Percentiles rank a stretch among this genome's conserved stretches.
These are phyloP conservation scores for Cariama cristata DNA, from an alignment of 2,113 vertebrate species.

Conservation along the genomic window DNA sequence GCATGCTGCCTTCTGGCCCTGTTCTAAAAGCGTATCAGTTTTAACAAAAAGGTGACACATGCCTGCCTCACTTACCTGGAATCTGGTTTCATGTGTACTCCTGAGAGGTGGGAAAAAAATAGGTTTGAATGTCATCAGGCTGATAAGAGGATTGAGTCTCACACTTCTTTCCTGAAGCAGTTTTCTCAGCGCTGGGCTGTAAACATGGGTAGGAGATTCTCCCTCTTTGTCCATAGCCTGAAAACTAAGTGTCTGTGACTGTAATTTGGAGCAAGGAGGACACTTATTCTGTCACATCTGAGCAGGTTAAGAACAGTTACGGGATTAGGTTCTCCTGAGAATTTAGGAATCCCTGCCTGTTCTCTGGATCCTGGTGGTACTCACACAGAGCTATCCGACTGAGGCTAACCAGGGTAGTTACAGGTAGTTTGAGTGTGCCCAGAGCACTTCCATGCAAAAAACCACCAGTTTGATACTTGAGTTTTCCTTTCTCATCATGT, in stretches of 20 bases:
- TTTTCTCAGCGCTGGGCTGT: neutral
- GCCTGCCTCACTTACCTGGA: rapidly evolving
- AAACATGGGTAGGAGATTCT: neutral
- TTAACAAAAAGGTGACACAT: neutral
- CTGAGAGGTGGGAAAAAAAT: neutral
- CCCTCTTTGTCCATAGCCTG: neutral
- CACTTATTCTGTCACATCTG: neutral
- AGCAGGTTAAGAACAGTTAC: neutral
- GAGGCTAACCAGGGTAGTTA: neutral
- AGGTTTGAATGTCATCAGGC: neutral
- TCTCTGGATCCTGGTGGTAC: neutral
- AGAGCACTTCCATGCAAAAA: neutral
- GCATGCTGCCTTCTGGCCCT: neutral
- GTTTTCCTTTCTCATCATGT: neutral
- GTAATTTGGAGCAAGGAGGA: neutral
- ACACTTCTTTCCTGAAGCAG: neutral
- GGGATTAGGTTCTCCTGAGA: neutral
- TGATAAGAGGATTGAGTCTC: neutral
- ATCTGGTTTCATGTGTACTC: neutral
- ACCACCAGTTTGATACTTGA: neutral
- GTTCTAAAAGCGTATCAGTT: neutral
- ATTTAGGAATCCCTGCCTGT: neutral
- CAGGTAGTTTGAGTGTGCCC: neutral
- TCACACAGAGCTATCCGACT: neutral
- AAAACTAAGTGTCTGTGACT: neutral